Evolutionary conservation across 1,140 invertebrate species (phyloP).

Genomic region (Caenorhabditis latens): DNA sequence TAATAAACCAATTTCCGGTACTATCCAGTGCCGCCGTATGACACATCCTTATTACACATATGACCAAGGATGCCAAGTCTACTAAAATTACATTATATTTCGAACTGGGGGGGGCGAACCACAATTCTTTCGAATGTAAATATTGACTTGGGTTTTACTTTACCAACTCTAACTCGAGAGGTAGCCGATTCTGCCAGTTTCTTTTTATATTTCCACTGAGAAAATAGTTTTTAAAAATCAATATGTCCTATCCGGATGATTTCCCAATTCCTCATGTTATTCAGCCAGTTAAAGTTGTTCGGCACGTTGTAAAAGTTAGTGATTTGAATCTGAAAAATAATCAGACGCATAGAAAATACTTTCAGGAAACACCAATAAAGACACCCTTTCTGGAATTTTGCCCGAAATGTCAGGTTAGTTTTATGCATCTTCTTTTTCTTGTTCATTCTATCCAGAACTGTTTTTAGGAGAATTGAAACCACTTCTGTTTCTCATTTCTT

Average conservation of each 20-base stretch:
- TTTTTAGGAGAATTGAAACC: too few species aligned
- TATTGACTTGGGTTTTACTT: slow-evolving; percentile 37
- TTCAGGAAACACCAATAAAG: slow-evolving; percentile 43
- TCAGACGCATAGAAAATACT: neutral
- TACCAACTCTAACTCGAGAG: slow-evolving; percentile 32
- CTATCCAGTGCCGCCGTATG: slow-evolving; percentile 4
- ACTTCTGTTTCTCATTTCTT: too few species aligned
- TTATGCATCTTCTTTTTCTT: neutral
- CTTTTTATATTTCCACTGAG: neutral
- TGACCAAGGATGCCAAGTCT: slow-evolving; percentile 18
- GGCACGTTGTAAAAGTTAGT: slow-evolving; percentile 22
- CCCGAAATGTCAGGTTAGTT: slow-evolving; percentile 33
- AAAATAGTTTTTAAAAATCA: slow-evolving; percentile 10
- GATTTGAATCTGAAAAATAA: neutral
- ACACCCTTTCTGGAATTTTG: slow-evolving; percentile 24
- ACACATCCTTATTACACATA: slow-evolving; percentile 20
- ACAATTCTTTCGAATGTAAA: slow-evolving; percentile 13
- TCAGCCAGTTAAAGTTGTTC: slow-evolving; percentile 44
- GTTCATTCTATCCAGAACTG: neutral
- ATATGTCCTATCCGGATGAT: slow-evolving; percentile 51
- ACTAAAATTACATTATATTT: slow-evolving; percentile 32
- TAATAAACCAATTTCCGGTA: neutral
- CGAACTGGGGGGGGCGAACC: neutral
- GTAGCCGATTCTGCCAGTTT: slow-evolving; percentile 1
- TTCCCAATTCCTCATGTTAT: slow-evolving; percentile 42